phyloP scores from a whole-genome alignment of 1,140 invertebrate genomes.

The Papilio helenus region DNA sequence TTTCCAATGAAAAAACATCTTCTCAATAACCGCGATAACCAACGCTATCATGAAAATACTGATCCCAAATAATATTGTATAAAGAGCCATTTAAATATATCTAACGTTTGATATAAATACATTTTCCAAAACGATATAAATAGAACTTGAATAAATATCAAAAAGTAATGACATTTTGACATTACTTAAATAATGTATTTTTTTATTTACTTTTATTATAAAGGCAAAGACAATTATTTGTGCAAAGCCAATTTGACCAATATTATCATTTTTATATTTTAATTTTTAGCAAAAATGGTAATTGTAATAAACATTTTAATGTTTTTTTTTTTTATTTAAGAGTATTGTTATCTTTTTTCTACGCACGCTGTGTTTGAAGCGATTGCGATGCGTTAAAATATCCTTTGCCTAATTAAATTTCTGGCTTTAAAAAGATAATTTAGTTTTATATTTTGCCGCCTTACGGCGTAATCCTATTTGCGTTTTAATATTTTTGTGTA shows the following conservation, averaged over 20 bases:
- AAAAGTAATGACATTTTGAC: constrained; percentile 16
- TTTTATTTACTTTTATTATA: not conserved
- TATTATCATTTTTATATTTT: not conserved
- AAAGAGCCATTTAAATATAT: constrained; percentile 65
- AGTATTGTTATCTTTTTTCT: too few relatives aligned
- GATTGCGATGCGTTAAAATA: not conserved
- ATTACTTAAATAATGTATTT: constrained; percentile 13
- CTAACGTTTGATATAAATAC: constrained; percentile 35
- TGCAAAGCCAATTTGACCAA: not conserved
- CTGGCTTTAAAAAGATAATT: not conserved
- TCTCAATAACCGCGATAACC: constrained; percentile 74
- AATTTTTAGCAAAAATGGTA: not conserved
- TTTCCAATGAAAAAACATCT: constrained; percentile 77
- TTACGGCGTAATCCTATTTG: not conserved
- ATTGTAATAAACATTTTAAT: too few relatives aligned
- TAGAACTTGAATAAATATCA: constrained; percentile 10
- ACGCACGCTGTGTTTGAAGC: too few relatives aligned
- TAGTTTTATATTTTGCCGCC: not conserved
- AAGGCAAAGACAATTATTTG: not conserved
- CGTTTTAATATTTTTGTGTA: not conserved
- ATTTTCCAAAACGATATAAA: constrained; percentile 37
- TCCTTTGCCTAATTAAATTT: not conserved
- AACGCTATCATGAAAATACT: constrained; percentile 78
- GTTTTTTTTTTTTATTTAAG: too few relatives aligned
- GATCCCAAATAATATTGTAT: constrained; percentile 75